Evolutionary conservation across 2,113 vertebrate genomes (phyloP).

Genomic region (Microtus pennsylvanicus): DNA sequence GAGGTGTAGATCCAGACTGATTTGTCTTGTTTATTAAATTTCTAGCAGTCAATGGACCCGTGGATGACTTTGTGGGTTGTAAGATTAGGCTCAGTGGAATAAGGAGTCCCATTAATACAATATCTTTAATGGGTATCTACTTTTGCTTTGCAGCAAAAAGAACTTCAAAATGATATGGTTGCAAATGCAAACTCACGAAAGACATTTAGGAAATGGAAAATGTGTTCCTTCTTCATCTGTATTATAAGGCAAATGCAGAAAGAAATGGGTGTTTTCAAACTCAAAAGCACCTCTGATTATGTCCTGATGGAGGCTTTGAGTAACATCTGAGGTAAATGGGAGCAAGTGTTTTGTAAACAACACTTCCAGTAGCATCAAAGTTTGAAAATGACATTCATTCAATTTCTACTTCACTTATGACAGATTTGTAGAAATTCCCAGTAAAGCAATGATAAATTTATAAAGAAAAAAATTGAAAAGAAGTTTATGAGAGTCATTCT

Average conservation of each 20-base stretch:
- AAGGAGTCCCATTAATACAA: background rate
- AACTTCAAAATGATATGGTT: background rate
- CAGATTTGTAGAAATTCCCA: background rate
- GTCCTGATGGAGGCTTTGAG: background rate
- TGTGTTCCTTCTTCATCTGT: background rate
- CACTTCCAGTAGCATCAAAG: background rate
- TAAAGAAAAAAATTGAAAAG: background rate
- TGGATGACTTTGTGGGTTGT: background rate
- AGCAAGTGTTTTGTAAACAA: background rate
- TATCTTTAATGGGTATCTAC: background rate
- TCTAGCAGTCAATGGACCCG: background rate
- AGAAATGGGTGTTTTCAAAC: background rate
- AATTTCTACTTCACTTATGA: background rate
- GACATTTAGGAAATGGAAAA: background rate
- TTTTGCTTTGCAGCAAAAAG: background rate
- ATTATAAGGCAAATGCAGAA: background rate
- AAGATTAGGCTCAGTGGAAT: background rate
- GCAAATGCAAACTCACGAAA: background rate
- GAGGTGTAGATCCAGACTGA: background rate
- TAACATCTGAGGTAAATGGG: background rate
- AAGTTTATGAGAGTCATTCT: background rate
- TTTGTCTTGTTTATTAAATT: background rate
- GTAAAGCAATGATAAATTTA: background rate
- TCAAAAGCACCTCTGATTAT: background rate
- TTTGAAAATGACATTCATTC: background rate